Conservation (phyloP, 2,888 invertebrate genomes). For the Byasa hedistus region DNA sequence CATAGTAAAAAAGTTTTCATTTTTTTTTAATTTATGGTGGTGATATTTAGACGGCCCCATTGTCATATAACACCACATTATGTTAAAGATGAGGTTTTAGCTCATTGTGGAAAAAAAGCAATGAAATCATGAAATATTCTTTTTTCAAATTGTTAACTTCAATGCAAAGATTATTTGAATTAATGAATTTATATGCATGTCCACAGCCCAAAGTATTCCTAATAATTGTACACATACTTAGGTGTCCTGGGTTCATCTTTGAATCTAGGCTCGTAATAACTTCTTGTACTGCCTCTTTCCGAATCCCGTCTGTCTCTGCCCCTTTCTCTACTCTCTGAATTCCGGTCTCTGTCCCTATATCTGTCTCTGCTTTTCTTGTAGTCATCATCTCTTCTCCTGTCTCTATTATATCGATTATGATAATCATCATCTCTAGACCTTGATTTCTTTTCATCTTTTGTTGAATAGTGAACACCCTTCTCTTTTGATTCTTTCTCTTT, state of each 20-base stretch:
- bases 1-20: too few species aligned
- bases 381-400: conserved; percentile 41
- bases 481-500: conserved; percentile 80
- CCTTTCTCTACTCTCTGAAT: conserved; percentile 47
- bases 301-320: conserved; percentile 53
- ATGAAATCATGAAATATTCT: too few species aligned
- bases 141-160: too few species aligned
- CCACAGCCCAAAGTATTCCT: neutral
- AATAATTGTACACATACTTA: conserved; percentile 54
- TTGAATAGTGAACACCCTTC: conserved; percentile 86
- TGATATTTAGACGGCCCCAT: too few species aligned
- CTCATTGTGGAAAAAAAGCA: too few species aligned
- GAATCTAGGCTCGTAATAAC: conserved; percentile 82
- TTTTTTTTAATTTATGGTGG: too few species aligned
- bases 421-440: conserved; percentile 64
- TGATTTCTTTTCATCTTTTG: conserved; percentile 78
- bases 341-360: conserved; percentile 37
- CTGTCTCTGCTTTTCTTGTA: conserved; percentile 37
- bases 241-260: conserved; percentile 94
- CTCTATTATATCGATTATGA: conserved; percentile 57
- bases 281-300: conserved; percentile 63
- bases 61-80: too few species aligned
- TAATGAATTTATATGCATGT: too few species aligned
- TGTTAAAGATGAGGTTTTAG: too few species aligned
- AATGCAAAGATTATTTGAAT: too few species aligned